These are phyloP conservation scores for Urocynchramus pylzowi DNA, from an alignment of 2,113 vertebrate genomes.

Conservation along the genomic window DNA sequence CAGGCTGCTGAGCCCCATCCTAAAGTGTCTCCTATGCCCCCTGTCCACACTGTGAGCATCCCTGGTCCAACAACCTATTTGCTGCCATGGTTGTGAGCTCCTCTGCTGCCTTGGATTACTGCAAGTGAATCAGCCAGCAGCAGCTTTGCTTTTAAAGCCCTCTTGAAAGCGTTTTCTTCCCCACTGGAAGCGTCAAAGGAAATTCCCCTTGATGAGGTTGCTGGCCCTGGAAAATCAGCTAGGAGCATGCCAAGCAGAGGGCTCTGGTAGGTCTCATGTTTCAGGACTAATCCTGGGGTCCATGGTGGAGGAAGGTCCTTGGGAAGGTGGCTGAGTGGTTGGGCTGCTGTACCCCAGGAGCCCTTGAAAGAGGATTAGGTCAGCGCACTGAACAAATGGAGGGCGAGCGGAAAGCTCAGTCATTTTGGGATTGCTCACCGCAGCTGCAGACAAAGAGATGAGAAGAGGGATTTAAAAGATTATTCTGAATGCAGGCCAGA, in stretches of 20 bases:
- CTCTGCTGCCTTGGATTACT: neutral
- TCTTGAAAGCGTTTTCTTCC: neutral
- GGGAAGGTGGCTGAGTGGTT: neutral
- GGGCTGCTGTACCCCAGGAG: neutral
- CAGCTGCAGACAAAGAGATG: neutral
- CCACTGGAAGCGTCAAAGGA: neutral
- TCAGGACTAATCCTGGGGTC: neutral
- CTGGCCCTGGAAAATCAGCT: neutral
- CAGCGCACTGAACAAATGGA: neutral
- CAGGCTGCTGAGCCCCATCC: neutral
- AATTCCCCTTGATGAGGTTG: neutral
- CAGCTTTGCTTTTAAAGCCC: neutral
- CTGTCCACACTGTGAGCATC: neutral
- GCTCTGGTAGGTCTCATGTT: neutral
- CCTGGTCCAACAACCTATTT: neutral
- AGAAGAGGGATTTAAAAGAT: conserved; percentile 20
- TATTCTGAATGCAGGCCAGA: neutral
- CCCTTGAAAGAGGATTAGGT: neutral
- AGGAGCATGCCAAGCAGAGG: neutral
- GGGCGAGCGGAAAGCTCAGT: neutral
- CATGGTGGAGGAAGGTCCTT: neutral
- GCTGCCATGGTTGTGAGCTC: rapidly evolving
- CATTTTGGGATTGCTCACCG: neutral
- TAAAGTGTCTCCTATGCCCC: rapidly evolving
- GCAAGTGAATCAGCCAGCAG: neutral